Evolutionary conservation across 1,140 invertebrate genomes (phyloP).

Genomic region (Bombus superbus): DNA sequence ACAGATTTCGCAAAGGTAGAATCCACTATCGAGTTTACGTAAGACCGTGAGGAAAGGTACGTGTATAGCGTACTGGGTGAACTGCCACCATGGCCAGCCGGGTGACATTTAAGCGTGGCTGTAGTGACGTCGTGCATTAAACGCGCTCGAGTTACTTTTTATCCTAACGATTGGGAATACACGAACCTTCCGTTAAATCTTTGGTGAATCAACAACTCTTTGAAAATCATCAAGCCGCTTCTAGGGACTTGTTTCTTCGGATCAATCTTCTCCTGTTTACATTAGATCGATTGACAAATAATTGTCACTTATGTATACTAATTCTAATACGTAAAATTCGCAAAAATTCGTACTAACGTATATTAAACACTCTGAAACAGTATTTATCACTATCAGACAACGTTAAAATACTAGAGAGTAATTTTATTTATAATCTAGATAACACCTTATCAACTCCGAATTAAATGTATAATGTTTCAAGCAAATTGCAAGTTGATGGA

Average conservation of each 20-base stretch:
- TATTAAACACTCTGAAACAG: too few relatives aligned
- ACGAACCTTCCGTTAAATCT: too few relatives aligned
- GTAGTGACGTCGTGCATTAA: neutral
- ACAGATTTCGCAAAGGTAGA: neutral
- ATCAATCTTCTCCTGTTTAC: too few relatives aligned
- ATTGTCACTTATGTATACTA: neutral
- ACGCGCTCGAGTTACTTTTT: neutral
- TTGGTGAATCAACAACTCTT: neutral
- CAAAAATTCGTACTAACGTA: too few relatives aligned
- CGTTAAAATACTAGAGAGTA: too few relatives aligned
- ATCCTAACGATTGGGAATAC: neutral
- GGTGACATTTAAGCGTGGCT: constrained; percentile 32
- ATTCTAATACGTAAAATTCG: too few relatives aligned
- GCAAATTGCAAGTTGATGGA: neutral
- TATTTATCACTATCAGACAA: too few relatives aligned
- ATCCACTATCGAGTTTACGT: constrained; percentile 22
- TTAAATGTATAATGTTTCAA: too few relatives aligned
- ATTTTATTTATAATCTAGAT: too few relatives aligned
- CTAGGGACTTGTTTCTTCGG: neutral
- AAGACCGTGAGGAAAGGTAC: neutral
- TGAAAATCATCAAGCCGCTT: neutral
- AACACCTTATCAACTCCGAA: too few relatives aligned
- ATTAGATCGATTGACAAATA: neutral
- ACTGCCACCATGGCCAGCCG: constrained; percentile 2
- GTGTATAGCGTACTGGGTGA: constrained; percentile 18